A percentile compares a stretch with the other conserved stretches of the same genome.
Conservation (phyloP, 2,888 invertebrate species). For the Caenorhabditis zanzibari region DNA sequence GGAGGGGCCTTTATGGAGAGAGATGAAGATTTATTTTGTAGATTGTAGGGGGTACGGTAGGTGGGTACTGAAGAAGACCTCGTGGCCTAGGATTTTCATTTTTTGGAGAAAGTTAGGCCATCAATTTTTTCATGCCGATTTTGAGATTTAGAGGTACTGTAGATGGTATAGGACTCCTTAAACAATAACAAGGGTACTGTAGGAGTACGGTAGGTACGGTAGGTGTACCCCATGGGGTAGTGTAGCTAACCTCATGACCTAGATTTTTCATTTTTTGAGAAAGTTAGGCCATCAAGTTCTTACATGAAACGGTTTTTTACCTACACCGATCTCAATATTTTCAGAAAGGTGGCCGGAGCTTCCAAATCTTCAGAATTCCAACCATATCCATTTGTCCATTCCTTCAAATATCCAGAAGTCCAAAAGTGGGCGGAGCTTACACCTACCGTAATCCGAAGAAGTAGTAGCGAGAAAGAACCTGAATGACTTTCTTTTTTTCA, state of each 20-base stretch:
- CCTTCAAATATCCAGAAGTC: too few species aligned
- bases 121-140: background rate
- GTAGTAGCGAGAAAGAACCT: too few species aligned
- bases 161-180: background rate
- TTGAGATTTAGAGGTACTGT: background rate
- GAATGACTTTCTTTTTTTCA: too few species aligned
- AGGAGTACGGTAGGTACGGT: too few species aligned
- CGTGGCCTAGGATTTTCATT: background rate
- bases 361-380: too few species aligned
- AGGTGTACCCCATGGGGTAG: too few species aligned
- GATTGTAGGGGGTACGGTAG: slow-evolving; percentile 13
- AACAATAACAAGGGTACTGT: background rate
- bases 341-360: too few species aligned
- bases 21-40: background rate
- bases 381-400: too few species aligned
- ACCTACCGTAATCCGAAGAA: too few species aligned
- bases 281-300: background rate
- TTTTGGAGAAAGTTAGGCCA: background rate
- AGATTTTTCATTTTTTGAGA: background rate
- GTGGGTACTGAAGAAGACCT: background rate
- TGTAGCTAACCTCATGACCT: background rate
- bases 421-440: too few species aligned
- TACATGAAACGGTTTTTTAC: too few species aligned
- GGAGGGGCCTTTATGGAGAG: background rate
- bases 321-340: too few species aligned